Conservation (phyloP, 2,797 vertebrate genomes). For the Nyctalus aviator region DNA sequence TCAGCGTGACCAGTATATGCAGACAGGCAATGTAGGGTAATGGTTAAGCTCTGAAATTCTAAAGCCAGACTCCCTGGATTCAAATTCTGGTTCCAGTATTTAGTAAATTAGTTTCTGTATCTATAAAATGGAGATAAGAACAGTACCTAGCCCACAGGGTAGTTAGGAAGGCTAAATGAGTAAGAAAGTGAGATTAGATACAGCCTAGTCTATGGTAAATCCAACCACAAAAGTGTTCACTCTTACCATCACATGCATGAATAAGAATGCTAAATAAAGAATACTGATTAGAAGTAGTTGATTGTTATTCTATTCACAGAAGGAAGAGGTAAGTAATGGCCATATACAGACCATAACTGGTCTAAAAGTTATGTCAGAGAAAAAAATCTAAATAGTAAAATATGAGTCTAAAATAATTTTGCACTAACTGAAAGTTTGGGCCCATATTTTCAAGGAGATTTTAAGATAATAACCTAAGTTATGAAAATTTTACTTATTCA, state of each 20-base stretch:
- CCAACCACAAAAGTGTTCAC: background rate
- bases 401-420: background rate
- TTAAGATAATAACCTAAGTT: slow-evolving; percentile 27
- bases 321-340: background rate
- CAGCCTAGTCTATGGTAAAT: background rate
- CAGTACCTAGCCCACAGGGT: background rate
- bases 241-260: background rate
- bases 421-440: background rate
- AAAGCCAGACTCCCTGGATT: background rate
- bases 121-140: slow-evolving; percentile 11
- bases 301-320: background rate
- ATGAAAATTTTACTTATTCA: slow-evolving; percentile 23
- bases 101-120: background rate
- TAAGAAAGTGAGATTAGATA: background rate
- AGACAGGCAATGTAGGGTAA: background rate
- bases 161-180: background rate
- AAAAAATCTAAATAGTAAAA: slow-evolving; percentile 22
- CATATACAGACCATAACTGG: background rate
- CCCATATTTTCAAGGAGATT: background rate
- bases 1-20: background rate
- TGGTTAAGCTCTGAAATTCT: background rate
- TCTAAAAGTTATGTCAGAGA: background rate
- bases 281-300: background rate
- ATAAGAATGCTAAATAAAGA: background rate
- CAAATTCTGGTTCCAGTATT: background rate